Conservation (phyloP, 2,888 invertebrate species). For the Neelides folsomi region DNA sequence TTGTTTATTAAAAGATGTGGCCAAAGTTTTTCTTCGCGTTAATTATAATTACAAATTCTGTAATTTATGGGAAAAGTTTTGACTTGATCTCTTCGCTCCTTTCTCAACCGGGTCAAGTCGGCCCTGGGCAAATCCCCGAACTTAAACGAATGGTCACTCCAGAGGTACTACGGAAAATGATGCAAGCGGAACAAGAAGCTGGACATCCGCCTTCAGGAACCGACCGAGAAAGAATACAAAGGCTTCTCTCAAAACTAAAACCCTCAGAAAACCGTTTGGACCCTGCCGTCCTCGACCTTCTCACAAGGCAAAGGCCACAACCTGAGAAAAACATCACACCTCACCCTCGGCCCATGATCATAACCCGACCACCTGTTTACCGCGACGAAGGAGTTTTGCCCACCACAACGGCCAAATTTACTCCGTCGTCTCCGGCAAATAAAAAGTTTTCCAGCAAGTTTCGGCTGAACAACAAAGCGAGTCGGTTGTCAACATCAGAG, state of each 20-base stretch:
- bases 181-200: conserved; percentile 10
- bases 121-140: conserved; percentile 1
- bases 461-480: conserved; percentile 8
- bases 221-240: conserved; percentile 18
- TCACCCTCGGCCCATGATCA: not conserved
- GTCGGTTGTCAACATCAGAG: not conserved
- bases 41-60: not conserved
- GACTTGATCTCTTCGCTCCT: conserved; percentile 9
- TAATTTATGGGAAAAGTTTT: not conserved
- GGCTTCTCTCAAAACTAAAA: conserved; percentile 22
- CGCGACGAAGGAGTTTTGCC: too few relatives aligned
- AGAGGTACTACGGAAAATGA: conserved; percentile 14
- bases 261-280: conserved; percentile 24
- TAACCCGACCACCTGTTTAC: too few relatives aligned
- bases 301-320: conserved; percentile 1
- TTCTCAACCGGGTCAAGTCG: not conserved
- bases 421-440: not conserved
- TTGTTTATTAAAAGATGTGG: too few relatives aligned
- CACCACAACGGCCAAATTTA: not conserved
- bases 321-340: conserved; percentile 1
- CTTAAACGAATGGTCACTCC: conserved; percentile 15
- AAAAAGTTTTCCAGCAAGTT: conserved; percentile 27
- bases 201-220: conserved; percentile 4
- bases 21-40: not conserved
- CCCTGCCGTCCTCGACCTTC: conserved; percentile 21